These are phyloP conservation scores for Paratrypauchen microcephalus DNA, from an alignment of 2,797 vertebrate genomes.

Conservation along the genomic window DNA sequence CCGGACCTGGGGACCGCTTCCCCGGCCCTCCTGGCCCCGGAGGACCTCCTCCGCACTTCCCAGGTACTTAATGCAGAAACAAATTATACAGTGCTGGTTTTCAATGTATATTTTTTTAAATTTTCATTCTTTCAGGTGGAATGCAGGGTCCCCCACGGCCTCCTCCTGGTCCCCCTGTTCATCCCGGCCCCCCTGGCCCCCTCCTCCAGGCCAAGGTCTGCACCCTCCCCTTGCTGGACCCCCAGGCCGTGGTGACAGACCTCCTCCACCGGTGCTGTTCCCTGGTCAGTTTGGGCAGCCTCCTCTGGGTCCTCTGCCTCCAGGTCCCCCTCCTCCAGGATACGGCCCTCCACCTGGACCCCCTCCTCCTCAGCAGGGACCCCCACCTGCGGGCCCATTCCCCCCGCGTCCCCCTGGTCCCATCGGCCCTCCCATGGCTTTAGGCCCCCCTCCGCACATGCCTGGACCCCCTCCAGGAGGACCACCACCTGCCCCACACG, in stretches of 20 bases:
- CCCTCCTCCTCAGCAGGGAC: slow-evolving; percentile 88
- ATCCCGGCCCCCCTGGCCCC: slow-evolving; percentile 92
- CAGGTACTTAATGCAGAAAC: slow-evolving; percentile 75
- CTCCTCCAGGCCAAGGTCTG: slow-evolving; percentile 93
- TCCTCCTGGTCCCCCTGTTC: slow-evolving; percentile 86
- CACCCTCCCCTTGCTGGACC: slow-evolving; percentile 91
- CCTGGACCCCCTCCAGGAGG: slow-evolving; percentile 95
- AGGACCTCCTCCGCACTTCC: slow-evolving; percentile 94
- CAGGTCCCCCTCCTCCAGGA: slow-evolving; percentile 95
- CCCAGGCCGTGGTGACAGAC: slow-evolving; percentile 94
- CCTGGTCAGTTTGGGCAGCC: slow-evolving; percentile 97
- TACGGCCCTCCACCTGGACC: slow-evolving; percentile 90
- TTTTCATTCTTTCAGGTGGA: slow-evolving; percentile 60
- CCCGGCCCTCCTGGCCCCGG: slow-evolving; percentile 93
- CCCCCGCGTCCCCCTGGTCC: slow-evolving; percentile 94
- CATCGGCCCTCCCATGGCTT: slow-evolving; percentile 90
- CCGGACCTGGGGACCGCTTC: slow-evolving; percentile 93
- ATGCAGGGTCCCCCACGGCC: slow-evolving; percentile 89
- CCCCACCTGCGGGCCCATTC: slow-evolving; percentile 92
- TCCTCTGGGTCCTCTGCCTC: slow-evolving; percentile 84
- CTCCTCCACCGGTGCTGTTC: slow-evolving; percentile 95
- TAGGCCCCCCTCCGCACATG: slow-evolving; percentile 95
- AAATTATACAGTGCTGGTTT: background rate
- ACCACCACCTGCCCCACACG: slow-evolving; percentile 95
- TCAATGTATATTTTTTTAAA: slow-evolving; percentile 9